Evolutionary conservation across 2,888 invertebrate species (phyloP).

Genomic region (Harpagoxenus sublaevis): DNA sequence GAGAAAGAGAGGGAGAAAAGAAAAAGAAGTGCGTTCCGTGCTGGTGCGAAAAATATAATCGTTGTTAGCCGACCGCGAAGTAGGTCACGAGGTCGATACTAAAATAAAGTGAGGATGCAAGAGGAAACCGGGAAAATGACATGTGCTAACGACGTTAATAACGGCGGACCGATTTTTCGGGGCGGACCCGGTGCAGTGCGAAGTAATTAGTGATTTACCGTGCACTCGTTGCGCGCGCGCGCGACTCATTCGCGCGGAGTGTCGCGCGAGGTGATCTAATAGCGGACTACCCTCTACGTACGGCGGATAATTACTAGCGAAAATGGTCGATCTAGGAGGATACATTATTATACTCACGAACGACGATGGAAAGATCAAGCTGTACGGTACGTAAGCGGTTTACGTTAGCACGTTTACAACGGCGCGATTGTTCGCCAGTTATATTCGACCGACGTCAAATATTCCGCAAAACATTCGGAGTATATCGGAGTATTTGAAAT

Average conservation of each 20-base stretch:
- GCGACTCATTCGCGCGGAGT: slow-evolving; percentile 50
- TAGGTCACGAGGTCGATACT: slow-evolving; percentile 72
- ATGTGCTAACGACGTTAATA: slow-evolving; percentile 68
- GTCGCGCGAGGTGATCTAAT: slow-evolving; percentile 57
- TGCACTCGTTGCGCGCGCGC: slow-evolving; percentile 57
- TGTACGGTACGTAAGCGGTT: slow-evolving; percentile 90
- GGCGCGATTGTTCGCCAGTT: too few relatives aligned
- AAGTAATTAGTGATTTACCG: slow-evolving; percentile 57
- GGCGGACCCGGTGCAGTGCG: slow-evolving; percentile 49
- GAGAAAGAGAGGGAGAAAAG: background rate
- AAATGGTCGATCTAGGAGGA: slow-evolving; percentile 96
- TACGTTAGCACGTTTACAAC: background rate
- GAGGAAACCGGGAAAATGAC: slow-evolving; percentile 68
- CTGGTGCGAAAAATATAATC: slow-evolving; percentile 56
- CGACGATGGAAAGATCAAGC: slow-evolving; percentile 97
- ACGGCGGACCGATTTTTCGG: slow-evolving; percentile 62
- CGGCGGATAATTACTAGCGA: slow-evolving; percentile 66
- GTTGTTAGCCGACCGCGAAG: slow-evolving; percentile 59
- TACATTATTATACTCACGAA: slow-evolving; percentile 98
- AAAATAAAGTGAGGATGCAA: slow-evolving; percentile 67
- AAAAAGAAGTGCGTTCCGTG: slow-evolving; percentile 50
- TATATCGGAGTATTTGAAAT: background rate
- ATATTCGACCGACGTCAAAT: too few relatives aligned
- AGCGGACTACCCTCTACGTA: slow-evolving; percentile 53
- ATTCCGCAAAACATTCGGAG: too few relatives aligned